These are phyloP conservation scores for Melierax canorus DNA, from an alignment of 2,113 vertebrate genomes.

Conservation along the genomic window DNA sequence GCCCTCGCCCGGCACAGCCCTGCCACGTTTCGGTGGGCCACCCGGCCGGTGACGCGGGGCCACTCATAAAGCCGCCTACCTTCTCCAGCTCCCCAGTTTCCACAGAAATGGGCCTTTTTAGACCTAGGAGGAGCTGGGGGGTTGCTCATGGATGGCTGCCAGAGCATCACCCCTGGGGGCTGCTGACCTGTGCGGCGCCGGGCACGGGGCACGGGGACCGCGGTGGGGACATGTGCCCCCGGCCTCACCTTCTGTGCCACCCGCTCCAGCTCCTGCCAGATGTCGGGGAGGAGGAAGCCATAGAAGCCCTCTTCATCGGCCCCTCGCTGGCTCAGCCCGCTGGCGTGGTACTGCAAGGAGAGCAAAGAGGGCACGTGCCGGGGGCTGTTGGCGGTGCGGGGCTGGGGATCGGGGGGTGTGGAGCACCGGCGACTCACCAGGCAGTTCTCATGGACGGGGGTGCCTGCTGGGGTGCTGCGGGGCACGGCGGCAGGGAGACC, in stretches of 20 bases:
- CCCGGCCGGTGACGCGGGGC: background rate
- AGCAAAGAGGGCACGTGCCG: background rate
- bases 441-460: background rate
- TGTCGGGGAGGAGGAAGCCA: background rate
- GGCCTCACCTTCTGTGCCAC: background rate
- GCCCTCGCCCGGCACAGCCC: background rate
- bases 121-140: too few species aligned
- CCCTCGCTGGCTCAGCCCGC: background rate
- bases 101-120: background rate
- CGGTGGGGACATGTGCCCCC: rapidly evolving
- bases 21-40: rapidly evolving
- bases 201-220: background rate
- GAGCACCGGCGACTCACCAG: background rate
- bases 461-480: background rate
- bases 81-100: background rate
- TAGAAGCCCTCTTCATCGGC: background rate
- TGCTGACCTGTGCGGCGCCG: background rate
- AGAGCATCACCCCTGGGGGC: background rate
- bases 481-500: background rate
- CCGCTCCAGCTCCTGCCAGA: background rate
- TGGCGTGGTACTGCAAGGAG: background rate
- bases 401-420: too few species aligned
- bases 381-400: background rate
- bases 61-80: too few species aligned
- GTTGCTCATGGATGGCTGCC: background rate